Conservation (phyloP, 2,797 vertebrate genomes). For the Sebastes miniatus region DNA sequence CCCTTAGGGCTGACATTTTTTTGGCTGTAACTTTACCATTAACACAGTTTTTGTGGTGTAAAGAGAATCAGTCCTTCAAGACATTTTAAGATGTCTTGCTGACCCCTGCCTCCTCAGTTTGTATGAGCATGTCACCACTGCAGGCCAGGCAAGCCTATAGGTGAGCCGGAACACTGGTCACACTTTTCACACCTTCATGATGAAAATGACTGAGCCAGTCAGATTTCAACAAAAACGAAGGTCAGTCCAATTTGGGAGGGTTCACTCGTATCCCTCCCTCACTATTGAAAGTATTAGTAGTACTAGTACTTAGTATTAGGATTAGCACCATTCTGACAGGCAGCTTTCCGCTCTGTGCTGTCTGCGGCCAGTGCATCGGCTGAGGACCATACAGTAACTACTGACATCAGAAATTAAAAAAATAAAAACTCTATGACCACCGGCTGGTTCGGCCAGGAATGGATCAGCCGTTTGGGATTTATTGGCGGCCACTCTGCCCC, state of each 20-base stretch:
- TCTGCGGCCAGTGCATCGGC: no score
- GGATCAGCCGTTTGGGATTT: no score
- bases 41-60: neutral
- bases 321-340: no score
- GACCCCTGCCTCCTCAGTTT: no score
- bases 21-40: no score
- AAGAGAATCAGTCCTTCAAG: neutral
- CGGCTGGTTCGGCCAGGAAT: no score
- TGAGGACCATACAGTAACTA: neutral
- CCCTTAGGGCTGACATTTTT: neutral
- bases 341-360: neutral
- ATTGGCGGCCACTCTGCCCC: no score
- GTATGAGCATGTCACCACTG: neutral
- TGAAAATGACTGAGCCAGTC: neutral
- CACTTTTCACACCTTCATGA: neutral
- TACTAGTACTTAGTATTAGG: no score
- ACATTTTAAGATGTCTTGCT: neutral
- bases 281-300: no score
- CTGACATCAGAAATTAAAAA: neutral
- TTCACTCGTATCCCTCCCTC: no score
- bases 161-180: neutral
- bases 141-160: neutral
- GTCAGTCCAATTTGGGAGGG: neutral
- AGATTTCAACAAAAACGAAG: neutral
- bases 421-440: no score